Conservation (phyloP, 1,140 invertebrate genomes). For the Drosophila lacertosa region DNA sequence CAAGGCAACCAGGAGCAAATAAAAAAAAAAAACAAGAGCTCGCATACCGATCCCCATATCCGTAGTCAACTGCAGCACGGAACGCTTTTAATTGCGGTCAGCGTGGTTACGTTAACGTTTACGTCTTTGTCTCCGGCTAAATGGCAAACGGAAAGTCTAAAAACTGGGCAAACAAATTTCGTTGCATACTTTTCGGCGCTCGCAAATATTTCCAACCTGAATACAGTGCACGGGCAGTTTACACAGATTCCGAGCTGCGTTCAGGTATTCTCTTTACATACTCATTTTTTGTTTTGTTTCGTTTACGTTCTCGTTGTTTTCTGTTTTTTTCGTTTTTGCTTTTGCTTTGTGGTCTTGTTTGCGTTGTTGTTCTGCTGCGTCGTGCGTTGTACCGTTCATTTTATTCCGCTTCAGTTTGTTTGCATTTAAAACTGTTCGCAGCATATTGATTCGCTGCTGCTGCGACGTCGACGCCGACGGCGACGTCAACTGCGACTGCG, state of each 20-base stretch:
- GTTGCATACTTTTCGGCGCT: constrained; percentile 65
- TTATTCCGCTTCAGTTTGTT: constrained; percentile 41
- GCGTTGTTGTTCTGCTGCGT: constrained; percentile 29
- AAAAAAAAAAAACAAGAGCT: constrained; percentile 43
- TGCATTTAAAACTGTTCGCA: constrained; percentile 37
- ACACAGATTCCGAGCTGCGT: constrained; percentile 4
- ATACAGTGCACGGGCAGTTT: constrained; percentile 43
- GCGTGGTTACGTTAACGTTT: constrained; percentile 68
- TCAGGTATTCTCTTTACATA: constrained; percentile 35
- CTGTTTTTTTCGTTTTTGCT: constrained; percentile 7
- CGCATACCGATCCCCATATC: background rate
- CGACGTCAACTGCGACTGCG: background rate
- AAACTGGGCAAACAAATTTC: constrained; percentile 41
- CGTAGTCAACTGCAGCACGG: constrained; percentile 16
- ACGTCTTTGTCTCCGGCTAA: constrained; percentile 60
- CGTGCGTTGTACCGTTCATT: constrained; percentile 31
- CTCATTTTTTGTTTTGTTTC: constrained; percentile 5
- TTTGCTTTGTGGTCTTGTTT: constrained; percentile 14
- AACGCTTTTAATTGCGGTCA: constrained; percentile 79
- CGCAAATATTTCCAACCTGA: constrained; percentile 44
- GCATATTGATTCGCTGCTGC: constrained; percentile 67
- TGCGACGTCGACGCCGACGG: constrained; percentile 3
- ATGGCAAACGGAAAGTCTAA: constrained; percentile 38
- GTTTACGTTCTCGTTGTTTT: too few species aligned
- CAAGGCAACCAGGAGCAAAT: too few species aligned